Evolutionary conservation across 2,797 vertebrate genomes (phyloP), one percentile per base, ranked within the genome.

Genomic region (Apodemus agrarius): DNA sequence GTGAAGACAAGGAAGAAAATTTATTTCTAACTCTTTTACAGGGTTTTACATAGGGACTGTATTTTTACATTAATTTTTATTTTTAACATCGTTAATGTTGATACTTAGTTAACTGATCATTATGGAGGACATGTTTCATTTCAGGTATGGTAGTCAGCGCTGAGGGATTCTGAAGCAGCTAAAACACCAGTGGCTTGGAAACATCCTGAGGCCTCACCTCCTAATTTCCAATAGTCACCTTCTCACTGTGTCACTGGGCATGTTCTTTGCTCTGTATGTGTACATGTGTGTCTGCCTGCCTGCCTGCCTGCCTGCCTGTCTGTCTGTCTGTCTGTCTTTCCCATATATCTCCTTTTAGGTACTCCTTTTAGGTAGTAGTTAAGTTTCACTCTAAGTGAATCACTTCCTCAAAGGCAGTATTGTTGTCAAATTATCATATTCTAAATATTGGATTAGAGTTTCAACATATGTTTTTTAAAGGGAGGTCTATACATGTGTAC

Each of bases 1-100:
- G n/a, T 93, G 67, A 91, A 14, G 17, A 85, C 14, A 52, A 24
- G 21, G 89, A 92, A 96, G 88, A n/a, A 54, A 34, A 83, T 59
- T 86, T 26, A 49, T 67, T 74, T 61, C 76, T 76, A 75, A 31
- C 2, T 67, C 26, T 88, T 93, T 83, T 40, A 57, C 46, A 85
- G 3, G 11, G 76, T 85, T 94, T 92, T 21, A 85, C 13, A 54
- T 0, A 43, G 54, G 19, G 22, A 61, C 6, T 10, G 74, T 49
- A 21, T 31, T 90, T 52, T 65, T 19, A 90, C 79, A 26, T 67
- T 79, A 24, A 65, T 37, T 65, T n/a, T 90, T 54, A 43, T 67
- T 69, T 57, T 57, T 57, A 82, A 43, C 12, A 54, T 43, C 10
- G 0, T 21, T 81, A 40, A 82, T 57, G 67, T 11, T 3, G 26